Evolutionary conservation across 2,888 invertebrate genomes (phyloP), one percentile per base, ranked within the genome.

Genomic region (Sicus ferrugineus): DNA sequence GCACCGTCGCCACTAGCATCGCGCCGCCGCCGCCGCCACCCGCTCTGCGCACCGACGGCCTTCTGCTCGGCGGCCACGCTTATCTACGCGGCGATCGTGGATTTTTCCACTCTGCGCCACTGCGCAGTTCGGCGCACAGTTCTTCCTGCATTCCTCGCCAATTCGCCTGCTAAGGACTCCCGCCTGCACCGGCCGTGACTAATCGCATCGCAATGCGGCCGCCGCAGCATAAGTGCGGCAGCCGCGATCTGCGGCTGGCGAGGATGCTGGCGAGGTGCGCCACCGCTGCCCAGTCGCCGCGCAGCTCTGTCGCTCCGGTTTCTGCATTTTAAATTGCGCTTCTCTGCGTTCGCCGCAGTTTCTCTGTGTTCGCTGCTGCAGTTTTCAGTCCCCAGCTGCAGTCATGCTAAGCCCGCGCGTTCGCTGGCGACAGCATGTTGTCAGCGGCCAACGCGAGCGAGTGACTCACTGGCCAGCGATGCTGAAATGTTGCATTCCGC

Each of bases 71-170:
- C 11, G n/a, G n/a, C 21, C n/a, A 16, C 11, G 21, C 3, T 14
- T 54, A 21, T 23, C 6, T 16, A 56, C 26, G 5, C 3, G n/a
- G 28, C 16, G 19, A 14, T 19, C 23, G n/a, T 2, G 42, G 61
- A n/a, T 34, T 42, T 38, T 38, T 42, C 19, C 34, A 61, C 28
- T 23, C 14, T 23, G 16, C 23, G 26, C n/a, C n/a, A 16, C n/a
- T 11, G 11, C 11, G 28, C 26, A 23, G n/a, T n/a, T 23, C 14
- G 16, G 9, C n/a, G 14, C 1, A 11, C 9, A 56, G 16, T 56
- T 30, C 61, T 61, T 61, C 38, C 61, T 30, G 31, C 61, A 61
- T 61, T 61, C 61, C 61, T 61, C 6, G 26, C 56, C 30, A 56
- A 28, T 16, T 54, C 16, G 9, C 16, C n/a, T n/a, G 61, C 38